Percentiles rank a stretch among this genome's conserved stretches.
Conservation (phyloP, 2,113 vertebrate genomes). For the Crotalus viridis region DNA sequence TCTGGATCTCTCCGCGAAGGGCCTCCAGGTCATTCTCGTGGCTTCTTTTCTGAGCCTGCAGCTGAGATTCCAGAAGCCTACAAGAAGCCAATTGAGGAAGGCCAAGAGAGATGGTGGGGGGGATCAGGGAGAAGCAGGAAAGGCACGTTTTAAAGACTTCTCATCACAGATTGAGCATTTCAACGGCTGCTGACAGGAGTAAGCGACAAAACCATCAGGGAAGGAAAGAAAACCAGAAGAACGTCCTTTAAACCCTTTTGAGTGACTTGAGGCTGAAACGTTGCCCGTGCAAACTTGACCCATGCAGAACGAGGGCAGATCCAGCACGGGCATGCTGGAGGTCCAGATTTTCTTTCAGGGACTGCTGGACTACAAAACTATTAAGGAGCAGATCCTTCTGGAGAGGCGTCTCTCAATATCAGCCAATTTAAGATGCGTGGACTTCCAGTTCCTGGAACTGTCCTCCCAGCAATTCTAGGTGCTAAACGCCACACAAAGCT, state of each 20-base stretch:
- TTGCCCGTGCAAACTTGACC: constrained; percentile 36
- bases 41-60: constrained; percentile 88
- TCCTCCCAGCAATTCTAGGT: not conserved
- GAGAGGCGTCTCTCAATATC: not conserved
- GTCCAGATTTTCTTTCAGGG: not conserved
- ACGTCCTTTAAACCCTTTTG: constrained; percentile 55
- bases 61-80: constrained; percentile 92
- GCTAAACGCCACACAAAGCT: not conserved
- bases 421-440: not conserved
- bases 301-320: constrained; percentile 22
- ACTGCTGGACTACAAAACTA: not conserved
- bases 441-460: not conserved
- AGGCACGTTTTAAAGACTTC: not conserved
- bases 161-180: constrained; percentile 54
- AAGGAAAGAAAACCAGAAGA: constrained; percentile 49
- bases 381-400: not conserved
- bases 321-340: not conserved
- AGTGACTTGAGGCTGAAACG: constrained; percentile 52
- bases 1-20: constrained; percentile 89
- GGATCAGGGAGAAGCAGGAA: not conserved
- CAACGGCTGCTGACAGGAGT: constrained; percentile 34
- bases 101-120: constrained; percentile 15
- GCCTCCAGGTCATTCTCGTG: constrained; percentile 87
- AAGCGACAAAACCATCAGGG: constrained; percentile 51
- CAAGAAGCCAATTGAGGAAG: constrained; percentile 3